A percentile compares a stretch with the other conserved stretches of the same genome.
Conservation (phyloP, 2,113 vertebrate genomes). For the Saimiri boliviensis region DNA sequence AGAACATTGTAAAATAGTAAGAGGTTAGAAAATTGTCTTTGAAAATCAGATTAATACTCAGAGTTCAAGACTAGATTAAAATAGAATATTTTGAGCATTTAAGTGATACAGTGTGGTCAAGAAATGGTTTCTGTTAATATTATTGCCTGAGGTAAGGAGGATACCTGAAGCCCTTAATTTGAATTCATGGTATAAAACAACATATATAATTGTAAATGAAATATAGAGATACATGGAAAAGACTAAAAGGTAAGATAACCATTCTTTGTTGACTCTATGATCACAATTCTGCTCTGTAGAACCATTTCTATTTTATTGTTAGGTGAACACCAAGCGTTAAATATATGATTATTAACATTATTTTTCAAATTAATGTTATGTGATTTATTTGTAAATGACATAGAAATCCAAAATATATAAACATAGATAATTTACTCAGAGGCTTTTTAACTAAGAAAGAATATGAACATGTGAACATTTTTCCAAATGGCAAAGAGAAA, state of each 20-base stretch:
- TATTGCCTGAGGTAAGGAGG: neutral
- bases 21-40: constrained; percentile 51
- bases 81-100: constrained; percentile 49
- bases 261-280: neutral
- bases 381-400: neutral
- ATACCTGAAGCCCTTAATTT: constrained; percentile 24
- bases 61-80: constrained; percentile 38
- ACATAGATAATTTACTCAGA: neutral
- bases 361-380: neutral
- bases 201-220: constrained; percentile 14
- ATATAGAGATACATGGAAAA: constrained; percentile 17
- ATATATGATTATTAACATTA: neutral
- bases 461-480: neutral
- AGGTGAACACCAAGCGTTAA: neutral
- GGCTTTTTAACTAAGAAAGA: neutral
- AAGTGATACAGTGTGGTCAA: constrained; percentile 46
- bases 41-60: constrained; percentile 64
- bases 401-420: neutral
- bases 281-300: neutral
- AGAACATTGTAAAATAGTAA: constrained; percentile 44
- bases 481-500: neutral
- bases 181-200: neutral
- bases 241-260: neutral
- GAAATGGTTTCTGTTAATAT: constrained; percentile 37
- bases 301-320: neutral